These are phyloP conservation scores for Cheilosia pagana DNA, from an alignment of 2,888 invertebrate species.

Conservation along the genomic window DNA sequence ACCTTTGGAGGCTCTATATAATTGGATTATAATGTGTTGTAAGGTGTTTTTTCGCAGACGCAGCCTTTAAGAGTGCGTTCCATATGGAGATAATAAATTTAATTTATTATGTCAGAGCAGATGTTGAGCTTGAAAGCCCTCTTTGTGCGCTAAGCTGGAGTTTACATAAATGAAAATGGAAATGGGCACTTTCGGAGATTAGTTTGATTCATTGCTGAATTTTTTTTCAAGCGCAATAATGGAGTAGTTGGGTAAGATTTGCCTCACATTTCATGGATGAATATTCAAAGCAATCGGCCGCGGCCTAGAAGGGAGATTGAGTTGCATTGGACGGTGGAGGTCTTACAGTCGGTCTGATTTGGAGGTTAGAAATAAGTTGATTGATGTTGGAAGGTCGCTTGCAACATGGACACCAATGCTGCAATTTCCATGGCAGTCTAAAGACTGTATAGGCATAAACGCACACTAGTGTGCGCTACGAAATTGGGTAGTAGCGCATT, in stretches of 20 bases:
- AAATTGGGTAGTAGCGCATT: no score
- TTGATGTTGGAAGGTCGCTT: neutral
- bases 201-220: neutral
- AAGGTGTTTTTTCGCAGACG: neutral
- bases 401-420: no score
- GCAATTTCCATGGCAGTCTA: no score
- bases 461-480: no score
- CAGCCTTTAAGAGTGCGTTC: neutral
- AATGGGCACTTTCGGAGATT: neutral
- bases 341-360: no score
- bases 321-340: neutral
- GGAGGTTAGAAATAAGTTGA: no score
- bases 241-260: neutral
- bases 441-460: no score
- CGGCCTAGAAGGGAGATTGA: neutral
- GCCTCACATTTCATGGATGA: neutral
- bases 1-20: conserved; percentile 7
- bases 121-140: neutral
- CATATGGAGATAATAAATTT: conserved; percentile 15
- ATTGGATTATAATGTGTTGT: conserved; percentile 30
- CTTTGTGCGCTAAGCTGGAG: neutral
- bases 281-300: neutral
- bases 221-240: neutral
- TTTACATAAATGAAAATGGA: conserved; percentile 14
- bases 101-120: conserved; percentile 29